Base-by-base conservation (phyloP, 2,888 invertebrate species). In the Lycaena phlaeas region DNA sequence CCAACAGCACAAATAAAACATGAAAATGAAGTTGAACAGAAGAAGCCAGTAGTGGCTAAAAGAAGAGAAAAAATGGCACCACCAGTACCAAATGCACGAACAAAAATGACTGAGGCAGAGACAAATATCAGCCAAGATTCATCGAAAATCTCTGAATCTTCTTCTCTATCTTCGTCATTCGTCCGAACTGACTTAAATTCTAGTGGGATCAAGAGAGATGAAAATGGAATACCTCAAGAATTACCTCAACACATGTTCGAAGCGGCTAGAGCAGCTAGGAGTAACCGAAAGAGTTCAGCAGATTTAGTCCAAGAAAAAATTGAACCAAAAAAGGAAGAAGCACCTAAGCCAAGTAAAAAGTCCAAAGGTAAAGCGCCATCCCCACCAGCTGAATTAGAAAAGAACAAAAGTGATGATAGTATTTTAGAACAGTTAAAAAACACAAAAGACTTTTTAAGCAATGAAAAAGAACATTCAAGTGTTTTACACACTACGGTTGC, bases 351-450 rank as follows among this genome's bases (percentile, higher is more conserved):
- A 3, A 57, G 69, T 1, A 90, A 88, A 54, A 90, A 88, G 61
- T 87, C 84, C 29, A 92, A 92, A 66, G 89, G 91, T 0, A 91
- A 91, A 73, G 92, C 92, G 1, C 92, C 92, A 1, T 88, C 88
- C 0, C 92, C 91, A 1, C 92, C 92, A 1, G 40, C 17, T n/a
- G 86, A 85, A 37, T 45, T 52, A 1, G 82, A 84, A 14, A 84
- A 68, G 48, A 85, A 85, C 47, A 82, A 78, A 65, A 82, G 76
- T 7, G 79, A 82, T 46, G 84, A 84, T 42, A 85, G 79, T 45
- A 84, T 81, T 36, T 53, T 84, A 29, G 82, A 82, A 53, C 79
- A 78, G 50, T 47, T 82, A 41, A 71, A 71, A 27, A 71, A 74
- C 38, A 65, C 81, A 0, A 69, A 67, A 6, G 79, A 79, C 49